These are phyloP conservation scores for Platorchestia sp. DNA, from an alignment of 1,140 invertebrate genomes.

Conservation along the genomic window DNA sequence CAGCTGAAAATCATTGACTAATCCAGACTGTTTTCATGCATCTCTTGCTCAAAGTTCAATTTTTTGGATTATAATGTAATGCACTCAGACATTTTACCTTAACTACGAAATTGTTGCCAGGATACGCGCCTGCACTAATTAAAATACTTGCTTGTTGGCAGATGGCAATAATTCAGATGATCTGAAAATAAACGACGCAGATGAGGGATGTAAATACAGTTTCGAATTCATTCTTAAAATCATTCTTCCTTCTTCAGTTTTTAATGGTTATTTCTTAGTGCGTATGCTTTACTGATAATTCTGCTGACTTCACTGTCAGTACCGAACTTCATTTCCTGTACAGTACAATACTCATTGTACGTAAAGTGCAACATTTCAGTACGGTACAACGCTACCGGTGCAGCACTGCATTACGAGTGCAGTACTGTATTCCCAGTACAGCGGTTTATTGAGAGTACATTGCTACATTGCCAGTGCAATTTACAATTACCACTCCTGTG, in stretches of 20 bases:
- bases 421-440: too few relatives aligned
- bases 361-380: not conserved
- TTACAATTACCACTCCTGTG: too few relatives aligned
- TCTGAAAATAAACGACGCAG: not conserved
- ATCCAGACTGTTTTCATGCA: not conserved
- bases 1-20: not conserved
- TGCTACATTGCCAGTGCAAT: too few relatives aligned
- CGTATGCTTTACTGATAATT: not conserved
- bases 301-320: not conserved
- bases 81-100: not conserved
- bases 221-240: not conserved
- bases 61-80: not conserved
- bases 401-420: too few relatives aligned
- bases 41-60: not conserved
- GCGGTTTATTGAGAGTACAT: too few relatives aligned
- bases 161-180: not conserved
- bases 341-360: too few relatives aligned
- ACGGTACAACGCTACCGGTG: not conserved
- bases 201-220: not conserved
- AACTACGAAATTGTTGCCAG: not conserved
- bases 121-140: not conserved
- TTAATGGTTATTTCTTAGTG: not conserved
- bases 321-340: not conserved
- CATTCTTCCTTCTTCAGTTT: not conserved
- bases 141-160: not conserved